Percentiles rank a stretch among this genome's conserved stretches.
phyloP scores from a whole-genome alignment of 2,113 vertebrate genomes.

The Spilogale gracilis region DNA sequence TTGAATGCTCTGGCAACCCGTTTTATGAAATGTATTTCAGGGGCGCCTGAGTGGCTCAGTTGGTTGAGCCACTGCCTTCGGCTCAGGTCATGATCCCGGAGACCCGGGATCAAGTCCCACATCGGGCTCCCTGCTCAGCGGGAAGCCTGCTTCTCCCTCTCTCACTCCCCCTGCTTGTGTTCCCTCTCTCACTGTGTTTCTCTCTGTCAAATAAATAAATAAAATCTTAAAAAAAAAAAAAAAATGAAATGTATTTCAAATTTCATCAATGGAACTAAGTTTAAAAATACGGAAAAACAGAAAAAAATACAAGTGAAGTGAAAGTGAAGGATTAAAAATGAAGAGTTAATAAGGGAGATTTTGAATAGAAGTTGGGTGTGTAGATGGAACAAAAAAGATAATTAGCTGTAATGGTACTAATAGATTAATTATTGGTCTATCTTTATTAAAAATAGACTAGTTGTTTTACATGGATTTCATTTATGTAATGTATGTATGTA shows the following conservation, averaged over 20 bases:
- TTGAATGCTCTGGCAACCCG: background rate
- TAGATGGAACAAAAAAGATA: background rate
- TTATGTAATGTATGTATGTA: background rate
- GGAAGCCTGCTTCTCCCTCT: too few species aligned
- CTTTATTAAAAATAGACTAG: background rate
- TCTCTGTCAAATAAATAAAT: too few species aligned
- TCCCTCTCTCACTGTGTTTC: too few species aligned
- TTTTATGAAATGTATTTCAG: slow-evolving; percentile 39
- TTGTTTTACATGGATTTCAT: background rate
- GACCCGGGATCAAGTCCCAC: too few species aligned
- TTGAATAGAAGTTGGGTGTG: background rate
- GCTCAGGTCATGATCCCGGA: too few species aligned
- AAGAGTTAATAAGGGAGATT: background rate
- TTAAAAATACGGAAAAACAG: background rate
- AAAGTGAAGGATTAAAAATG: background rate
- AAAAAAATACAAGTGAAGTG: background rate
- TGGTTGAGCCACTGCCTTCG: too few species aligned
- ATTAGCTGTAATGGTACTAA: background rate
- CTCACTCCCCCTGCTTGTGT: too few species aligned
- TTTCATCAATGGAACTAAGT: background rate
- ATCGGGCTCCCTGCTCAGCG: too few species aligned
- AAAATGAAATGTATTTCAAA: slow-evolving; percentile 28
- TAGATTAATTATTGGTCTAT: background rate
- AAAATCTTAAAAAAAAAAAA: too few species aligned
- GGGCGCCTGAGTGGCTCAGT: too few species aligned